Conservation (phyloP, 2,113 vertebrate genomes). For the Heterocephalus glaber region DNA sequence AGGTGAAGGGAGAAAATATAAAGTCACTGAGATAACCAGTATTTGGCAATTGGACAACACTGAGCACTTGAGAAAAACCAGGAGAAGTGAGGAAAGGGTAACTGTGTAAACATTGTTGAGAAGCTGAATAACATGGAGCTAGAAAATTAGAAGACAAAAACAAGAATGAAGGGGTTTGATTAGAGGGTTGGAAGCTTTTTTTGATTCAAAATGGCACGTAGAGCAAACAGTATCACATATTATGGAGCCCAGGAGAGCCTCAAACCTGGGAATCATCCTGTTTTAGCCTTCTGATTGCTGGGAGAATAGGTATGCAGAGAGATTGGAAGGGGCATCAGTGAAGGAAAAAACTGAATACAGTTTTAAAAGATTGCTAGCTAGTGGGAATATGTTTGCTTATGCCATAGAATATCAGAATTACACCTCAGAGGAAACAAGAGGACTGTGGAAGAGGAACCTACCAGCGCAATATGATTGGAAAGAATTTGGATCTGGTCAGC, state of each 20-base stretch:
- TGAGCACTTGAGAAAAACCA: neutral
- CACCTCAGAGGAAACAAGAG: neutral
- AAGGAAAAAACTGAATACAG: neutral
- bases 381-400: neutral
- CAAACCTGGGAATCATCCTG: too few species aligned
- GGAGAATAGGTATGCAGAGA: neutral
- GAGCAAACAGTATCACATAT: too few species aligned
- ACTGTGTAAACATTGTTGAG: neutral
- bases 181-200: too few species aligned
- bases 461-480: neutral
- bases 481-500: neutral
- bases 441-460: neutral
- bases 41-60: too few species aligned
- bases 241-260: too few species aligned
- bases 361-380: neutral
- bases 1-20: neutral
- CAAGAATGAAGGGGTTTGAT: neutral
- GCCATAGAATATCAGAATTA: neutral
- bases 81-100: neutral
- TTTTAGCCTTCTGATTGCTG: too few species aligned
- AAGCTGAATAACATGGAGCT: neutral
- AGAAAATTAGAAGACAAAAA: neutral
- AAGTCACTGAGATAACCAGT: neutral
- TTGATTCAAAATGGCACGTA: too few species aligned
- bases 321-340: neutral